Percentiles rank a stretch among this genome's conserved stretches.
Evolutionary conservation across 2,797 vertebrate species (phyloP).

Genomic region (Peromyscus nudipes): DNA sequence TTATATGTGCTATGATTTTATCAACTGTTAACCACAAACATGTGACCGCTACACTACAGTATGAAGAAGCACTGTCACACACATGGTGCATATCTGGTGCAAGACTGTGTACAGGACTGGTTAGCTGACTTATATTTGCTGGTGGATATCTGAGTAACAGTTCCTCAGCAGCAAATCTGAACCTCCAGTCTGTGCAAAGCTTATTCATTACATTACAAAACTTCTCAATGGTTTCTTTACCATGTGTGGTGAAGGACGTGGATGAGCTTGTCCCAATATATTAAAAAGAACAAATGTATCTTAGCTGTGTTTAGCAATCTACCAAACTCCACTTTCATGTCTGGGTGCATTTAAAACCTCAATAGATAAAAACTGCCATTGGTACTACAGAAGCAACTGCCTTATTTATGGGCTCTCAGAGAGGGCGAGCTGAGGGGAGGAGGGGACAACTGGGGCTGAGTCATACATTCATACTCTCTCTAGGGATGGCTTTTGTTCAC

Average conservation of each 20-base stretch:
- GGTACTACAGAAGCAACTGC: background rate
- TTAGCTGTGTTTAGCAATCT: constrained; percentile 23
- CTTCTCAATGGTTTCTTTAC: background rate
- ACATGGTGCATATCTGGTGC: background rate
- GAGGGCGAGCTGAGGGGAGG: background rate
- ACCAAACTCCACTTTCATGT: constrained; percentile 20
- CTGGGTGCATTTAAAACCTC: constrained; percentile 58
- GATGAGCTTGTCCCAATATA: background rate
- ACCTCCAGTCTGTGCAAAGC: background rate
- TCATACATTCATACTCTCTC: background rate
- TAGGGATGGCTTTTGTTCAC: background rate
- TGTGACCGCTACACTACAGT: background rate
- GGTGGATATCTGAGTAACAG: background rate
- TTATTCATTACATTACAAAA: constrained; percentile 28
- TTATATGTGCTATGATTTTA: background rate
- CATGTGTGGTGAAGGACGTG: constrained; percentile 16
- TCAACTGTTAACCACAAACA: background rate
- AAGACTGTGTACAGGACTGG: background rate
- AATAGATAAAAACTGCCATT: constrained; percentile 54
- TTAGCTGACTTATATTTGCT: constrained; percentile 1
- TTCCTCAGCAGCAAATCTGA: background rate
- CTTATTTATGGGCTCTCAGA: constrained; percentile 33
- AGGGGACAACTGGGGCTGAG: background rate
- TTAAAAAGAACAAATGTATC: constrained; percentile 51
- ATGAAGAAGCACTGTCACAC: background rate